Percentiles rank a stretch among this genome's conserved stretches.
Evolutionary conservation across 2,113 vertebrate genomes (phyloP).

Genomic region (Trichechus manatus): DNA sequence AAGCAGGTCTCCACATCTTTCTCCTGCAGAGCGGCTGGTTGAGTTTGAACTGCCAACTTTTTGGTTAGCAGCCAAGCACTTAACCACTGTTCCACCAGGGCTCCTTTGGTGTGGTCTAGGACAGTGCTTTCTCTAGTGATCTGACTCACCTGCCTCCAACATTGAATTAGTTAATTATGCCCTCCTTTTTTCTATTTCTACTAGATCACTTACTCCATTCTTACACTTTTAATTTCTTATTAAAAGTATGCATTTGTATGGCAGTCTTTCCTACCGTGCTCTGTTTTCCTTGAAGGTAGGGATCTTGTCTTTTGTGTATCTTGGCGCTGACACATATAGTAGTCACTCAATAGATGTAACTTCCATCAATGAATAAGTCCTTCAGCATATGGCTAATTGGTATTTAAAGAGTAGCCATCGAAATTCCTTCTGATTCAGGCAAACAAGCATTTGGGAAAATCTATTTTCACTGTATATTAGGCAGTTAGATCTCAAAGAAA

Average conservation of each 20-base stretch:
- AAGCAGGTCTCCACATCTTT: neutral
- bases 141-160: neutral
- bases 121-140: neutral
- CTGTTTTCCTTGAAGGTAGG: neutral
- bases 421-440: neutral
- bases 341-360: neutral
- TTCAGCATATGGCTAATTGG: neutral
- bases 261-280: neutral
- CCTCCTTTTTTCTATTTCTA: neutral
- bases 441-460: neutral
- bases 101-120: neutral
- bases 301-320: neutral
- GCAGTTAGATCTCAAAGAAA: conserved; percentile 14
- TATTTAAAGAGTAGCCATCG: neutral
- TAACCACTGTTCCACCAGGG: neutral
- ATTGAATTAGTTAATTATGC: neutral
- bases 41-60: neutral
- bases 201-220: neutral
- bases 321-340: neutral
- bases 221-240: neutral
- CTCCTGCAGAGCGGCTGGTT: neutral
- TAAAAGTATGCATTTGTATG: neutral
- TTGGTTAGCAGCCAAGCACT: neutral
- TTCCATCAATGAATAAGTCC: neutral
- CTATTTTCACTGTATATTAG: neutral